These are phyloP conservation scores for Asobara japonica DNA, from an alignment of 1,140 invertebrate species.

Conservation along the genomic window DNA sequence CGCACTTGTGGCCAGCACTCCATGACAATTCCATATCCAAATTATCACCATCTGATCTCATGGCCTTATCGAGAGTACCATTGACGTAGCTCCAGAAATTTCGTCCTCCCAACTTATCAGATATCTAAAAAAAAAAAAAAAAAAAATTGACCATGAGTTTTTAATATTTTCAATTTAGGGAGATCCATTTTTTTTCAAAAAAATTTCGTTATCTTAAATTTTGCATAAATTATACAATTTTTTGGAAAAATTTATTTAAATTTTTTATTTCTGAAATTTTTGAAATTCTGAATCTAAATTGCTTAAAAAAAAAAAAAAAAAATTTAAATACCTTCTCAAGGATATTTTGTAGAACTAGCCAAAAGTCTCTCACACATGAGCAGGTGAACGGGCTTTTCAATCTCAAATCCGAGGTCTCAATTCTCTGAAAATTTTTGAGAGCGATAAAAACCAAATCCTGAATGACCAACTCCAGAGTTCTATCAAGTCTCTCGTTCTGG, in stretches of 20 bases:
- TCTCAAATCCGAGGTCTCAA: constrained; percentile 49
- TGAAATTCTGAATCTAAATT: constrained; percentile 23
- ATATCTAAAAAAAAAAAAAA: neutral
- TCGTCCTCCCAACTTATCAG: constrained; percentile 36
- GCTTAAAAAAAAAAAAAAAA: too few relatives aligned
- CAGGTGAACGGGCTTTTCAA: constrained; percentile 61
- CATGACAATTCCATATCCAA: neutral
- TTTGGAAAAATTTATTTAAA: too few relatives aligned
- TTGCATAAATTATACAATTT: too few relatives aligned
- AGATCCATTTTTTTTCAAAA: too few relatives aligned
- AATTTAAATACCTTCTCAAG: too few relatives aligned
- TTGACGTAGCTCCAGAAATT: constrained; percentile 62
- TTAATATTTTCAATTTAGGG: too few relatives aligned
- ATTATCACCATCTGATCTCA: constrained; percentile 32
- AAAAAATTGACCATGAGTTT: too few relatives aligned
- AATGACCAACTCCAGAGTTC: constrained; percentile 45
- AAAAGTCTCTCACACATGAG: constrained; percentile 63
- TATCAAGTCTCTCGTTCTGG: constrained; percentile 46
- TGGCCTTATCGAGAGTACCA: constrained; percentile 45
- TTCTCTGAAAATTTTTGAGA: constrained; percentile 55
- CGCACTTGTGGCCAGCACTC: constrained; percentile 8
- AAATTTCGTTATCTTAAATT: too few relatives aligned
- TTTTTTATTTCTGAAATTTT: too few relatives aligned
- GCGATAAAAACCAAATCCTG: constrained; percentile 56
- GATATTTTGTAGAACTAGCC: constrained; percentile 61